Evolutionary conservation across 2,888 invertebrate genomes (phyloP), one percentile per base, ranked within the genome.

Genomic region (Erynnis tages): DNA sequence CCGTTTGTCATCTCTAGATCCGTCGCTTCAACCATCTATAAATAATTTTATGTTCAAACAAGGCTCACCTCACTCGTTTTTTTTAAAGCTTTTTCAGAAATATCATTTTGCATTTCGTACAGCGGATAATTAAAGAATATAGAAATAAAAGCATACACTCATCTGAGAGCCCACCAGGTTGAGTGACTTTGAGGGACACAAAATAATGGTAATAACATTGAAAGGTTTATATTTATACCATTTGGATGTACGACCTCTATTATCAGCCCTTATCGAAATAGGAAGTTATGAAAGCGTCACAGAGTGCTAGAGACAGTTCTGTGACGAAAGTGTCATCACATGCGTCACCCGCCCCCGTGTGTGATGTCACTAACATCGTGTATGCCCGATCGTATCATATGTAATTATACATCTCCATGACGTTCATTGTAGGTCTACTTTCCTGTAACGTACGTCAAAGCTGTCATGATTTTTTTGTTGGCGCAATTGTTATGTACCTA

Each of bases 181-280:
- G 62, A 63, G 59, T 63, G 65, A 67, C 68, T 64, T 65, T 64
- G 69, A 66, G 66, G 59, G 72, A 54, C 47, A 43, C 62, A 61
- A 55, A n/a, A n/a, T n/a, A n/a, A 63, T 62, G 54, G 58, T 66
- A 67, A 65, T 66, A 73, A 69, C 69, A 65, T 71, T 67, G 61
- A 57, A 47, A 52, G 54, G 61, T 63, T n/a, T 78, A 76, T 78
- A 72, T 78, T 69, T 65, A 60, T 67, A 54, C 54, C 56, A 58
- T 64, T 64, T 60, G 52, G 57, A 65, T 64, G 40, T 53, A 6
- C 44, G 43, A 54, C 54, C 63, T 68, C 71, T 72, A 69, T 73
- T 78, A 78, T 78, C 78, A 63, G 61, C 52, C 59, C 66, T 64
- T 76, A 81, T 81, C 76, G 77, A 73, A 78, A 77, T 76, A 68